Evolutionary conservation across 2,113 vertebrate species (phyloP), one percentile per base, ranked within the genome.

Genomic region (Recurvirostra avosetta): DNA sequence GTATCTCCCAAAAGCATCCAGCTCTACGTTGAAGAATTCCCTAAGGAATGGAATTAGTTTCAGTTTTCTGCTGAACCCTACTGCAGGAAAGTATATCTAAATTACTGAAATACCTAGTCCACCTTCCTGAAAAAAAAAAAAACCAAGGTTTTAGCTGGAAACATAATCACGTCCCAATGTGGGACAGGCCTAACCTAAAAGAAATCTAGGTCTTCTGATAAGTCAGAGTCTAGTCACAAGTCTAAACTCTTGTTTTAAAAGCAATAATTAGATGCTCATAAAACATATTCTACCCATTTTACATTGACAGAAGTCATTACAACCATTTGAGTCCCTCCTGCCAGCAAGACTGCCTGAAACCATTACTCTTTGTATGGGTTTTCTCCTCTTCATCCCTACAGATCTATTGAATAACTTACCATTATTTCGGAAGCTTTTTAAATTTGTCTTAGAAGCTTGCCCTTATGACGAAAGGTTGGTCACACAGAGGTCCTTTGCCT

Each of bases 141-240:
- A 41, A 41, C 43, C 30, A 63, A 30, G 9, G 26, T 21, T 38
- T 55, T n/a, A 77, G 26, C 52, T 92, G 49, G n/a, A 82, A 53
- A 78, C 3, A 26, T 15, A 14, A 36, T 9, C 47, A n/a, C 1
- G 0, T 29, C 11, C 32, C 36, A 34, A 3, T 1, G 5, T 8
- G 23, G 38, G 15, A 38, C 50, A 86, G 34, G 38, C 59, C 59
- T 53, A 26, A 41, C 11, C 27, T 38, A 32, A 55, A 38, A 6
- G 47, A 92, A 73, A 43, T 32, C 25, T 49, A 50, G 52, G 19
- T 26, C 26, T 32, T n/a, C 75, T 8, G 34, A 13, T 30, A 29
- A 90, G 36, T 36, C 50, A 77, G 59, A 92, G 25, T 18, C 26
- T 67, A 80, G 20, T 3, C 30, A 30, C 20, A 25, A 41, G 41